Percentiles rank a stretch among this genome's conserved stretches.
phyloP scores from a whole-genome alignment of 2,113 vertebrate species.

The Hypocryptadius cinnamomeus region DNA sequence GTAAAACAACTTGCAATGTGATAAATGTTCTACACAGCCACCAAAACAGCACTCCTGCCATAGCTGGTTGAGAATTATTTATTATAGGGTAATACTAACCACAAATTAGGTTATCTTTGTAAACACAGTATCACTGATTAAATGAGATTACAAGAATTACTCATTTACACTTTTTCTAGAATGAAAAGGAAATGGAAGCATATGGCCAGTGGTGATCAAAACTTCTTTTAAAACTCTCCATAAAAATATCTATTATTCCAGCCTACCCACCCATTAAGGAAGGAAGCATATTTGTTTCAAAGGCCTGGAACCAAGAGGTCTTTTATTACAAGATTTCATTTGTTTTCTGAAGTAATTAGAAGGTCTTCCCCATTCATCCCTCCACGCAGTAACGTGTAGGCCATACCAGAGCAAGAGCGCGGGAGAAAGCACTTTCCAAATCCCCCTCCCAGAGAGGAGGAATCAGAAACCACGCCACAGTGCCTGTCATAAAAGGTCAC shows the following conservation, averaged over 20 bases:
- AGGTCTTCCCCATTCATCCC: slow-evolving; percentile 39
- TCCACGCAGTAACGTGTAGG: slow-evolving; percentile 9
- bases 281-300: slow-evolving; percentile 28
- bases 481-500: slow-evolving; percentile 69
- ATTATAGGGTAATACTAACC: not conserved
- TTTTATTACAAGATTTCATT: slow-evolving; percentile 50
- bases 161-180: slow-evolving; percentile 17
- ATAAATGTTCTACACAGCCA: not conserved
- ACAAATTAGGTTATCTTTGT: slow-evolving; percentile 1
- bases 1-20: not conserved
- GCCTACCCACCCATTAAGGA: slow-evolving; percentile 19
- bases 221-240: slow-evolving; percentile 21
- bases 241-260: slow-evolving; percentile 25
- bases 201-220: not conserved
- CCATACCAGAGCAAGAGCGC: slow-evolving; percentile 22
- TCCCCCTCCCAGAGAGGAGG: not conserved
- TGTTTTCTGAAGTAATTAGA: slow-evolving; percentile 61
- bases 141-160: not conserved
- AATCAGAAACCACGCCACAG: slow-evolving; percentile 59
- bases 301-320: slow-evolving; percentile 3
- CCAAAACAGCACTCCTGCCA: not conserved
- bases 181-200: not conserved
- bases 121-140: slow-evolving; percentile 5
- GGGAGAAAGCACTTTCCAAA: slow-evolving; percentile 38
- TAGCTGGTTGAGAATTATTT: not conserved